phyloP scores from a whole-genome alignment of 2,888 invertebrate species.

The Vesta saturnalis region DNA sequence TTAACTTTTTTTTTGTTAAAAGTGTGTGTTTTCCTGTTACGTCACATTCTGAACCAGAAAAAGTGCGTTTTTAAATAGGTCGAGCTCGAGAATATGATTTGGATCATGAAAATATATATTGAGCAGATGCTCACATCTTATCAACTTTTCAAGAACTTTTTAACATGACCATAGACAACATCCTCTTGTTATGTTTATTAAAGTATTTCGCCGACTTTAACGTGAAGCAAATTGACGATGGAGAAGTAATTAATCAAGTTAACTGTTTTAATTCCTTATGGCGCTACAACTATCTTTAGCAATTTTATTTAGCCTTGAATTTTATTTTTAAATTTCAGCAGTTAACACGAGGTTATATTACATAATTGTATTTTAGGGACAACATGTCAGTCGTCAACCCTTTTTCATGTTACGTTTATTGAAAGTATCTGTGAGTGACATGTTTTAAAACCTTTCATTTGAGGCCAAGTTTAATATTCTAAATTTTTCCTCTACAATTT shows the following conservation, averaged over 20 bases:
- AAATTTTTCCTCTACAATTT: too few species aligned
- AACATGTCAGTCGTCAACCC: too few species aligned
- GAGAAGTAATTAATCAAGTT: neutral
- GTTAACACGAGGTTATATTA: too few species aligned
- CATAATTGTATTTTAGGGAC: too few species aligned
- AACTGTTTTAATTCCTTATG: too few species aligned
- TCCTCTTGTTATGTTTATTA: neutral
- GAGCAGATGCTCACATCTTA: neutral
- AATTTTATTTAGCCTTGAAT: neutral
- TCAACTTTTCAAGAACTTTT: too few species aligned
- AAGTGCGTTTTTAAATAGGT: conserved; percentile 4
- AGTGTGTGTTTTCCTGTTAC: conserved; percentile 7
- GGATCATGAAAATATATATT: neutral
- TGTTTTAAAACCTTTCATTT: too few species aligned
- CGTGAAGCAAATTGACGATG: conserved; percentile 4
- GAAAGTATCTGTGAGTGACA: too few species aligned
- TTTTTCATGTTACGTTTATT: too few species aligned
- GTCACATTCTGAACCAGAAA: neutral
- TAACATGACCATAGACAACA: neutral
- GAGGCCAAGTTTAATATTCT: too few species aligned
- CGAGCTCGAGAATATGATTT: neutral
- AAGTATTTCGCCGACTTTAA: neutral
- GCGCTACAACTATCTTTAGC: neutral
- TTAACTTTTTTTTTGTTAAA: neutral
- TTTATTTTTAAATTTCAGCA: neutral